Conservation (phyloP, 30 jellyfish, hydroid and myxozoan species). For the Sanderia malayensis region DNA sequence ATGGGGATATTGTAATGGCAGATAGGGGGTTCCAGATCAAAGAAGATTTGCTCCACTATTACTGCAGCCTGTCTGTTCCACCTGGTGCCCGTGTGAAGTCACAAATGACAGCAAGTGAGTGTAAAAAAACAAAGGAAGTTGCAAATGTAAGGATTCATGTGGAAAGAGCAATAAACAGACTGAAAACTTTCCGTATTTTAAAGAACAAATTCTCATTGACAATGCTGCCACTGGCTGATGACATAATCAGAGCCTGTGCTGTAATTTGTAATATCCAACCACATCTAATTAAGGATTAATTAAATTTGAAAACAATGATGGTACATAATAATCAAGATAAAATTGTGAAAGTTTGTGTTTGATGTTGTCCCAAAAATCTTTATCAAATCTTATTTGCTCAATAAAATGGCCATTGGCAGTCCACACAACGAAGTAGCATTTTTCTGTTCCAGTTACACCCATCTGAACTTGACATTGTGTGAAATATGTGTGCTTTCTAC, state of each 20-base stretch:
- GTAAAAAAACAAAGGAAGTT: too few relatives aligned
- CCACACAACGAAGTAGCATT: slow-evolving; percentile 32
- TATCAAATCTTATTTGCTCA: slow-evolving; percentile 7
- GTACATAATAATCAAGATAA: not conserved
- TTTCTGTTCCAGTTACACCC: not conserved
- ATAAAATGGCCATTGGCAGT: not conserved
- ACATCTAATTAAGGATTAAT: slow-evolving; percentile 11
- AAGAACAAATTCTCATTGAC: slow-evolving; percentile 23
- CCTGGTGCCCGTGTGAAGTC: too few relatives aligned
- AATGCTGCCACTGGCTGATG: slow-evolving; percentile 34
- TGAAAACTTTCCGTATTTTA: slow-evolving; percentile 1
- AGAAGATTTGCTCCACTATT: slow-evolving; percentile 16
- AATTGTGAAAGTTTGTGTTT: not conserved
- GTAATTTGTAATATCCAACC: slow-evolving; percentile 28
- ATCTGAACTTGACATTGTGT: not conserved
- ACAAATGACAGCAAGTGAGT: slow-evolving; percentile 9
- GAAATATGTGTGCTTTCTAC: not conserved
- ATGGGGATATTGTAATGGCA: slow-evolving; percentile 27
- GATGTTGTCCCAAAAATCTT: slow-evolving; percentile 7
- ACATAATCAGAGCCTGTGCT: slow-evolving; percentile 8
- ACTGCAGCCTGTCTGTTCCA: slow-evolving; percentile 7
- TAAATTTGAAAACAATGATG: not conserved
- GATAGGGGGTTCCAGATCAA: slow-evolving; percentile 18
- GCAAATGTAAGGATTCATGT: too few relatives aligned
- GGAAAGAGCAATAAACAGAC: too few relatives aligned